These are phyloP conservation scores for Eutrigla gurnardus DNA, from an alignment of 2,797 vertebrate genomes.

Conservation along the genomic window DNA sequence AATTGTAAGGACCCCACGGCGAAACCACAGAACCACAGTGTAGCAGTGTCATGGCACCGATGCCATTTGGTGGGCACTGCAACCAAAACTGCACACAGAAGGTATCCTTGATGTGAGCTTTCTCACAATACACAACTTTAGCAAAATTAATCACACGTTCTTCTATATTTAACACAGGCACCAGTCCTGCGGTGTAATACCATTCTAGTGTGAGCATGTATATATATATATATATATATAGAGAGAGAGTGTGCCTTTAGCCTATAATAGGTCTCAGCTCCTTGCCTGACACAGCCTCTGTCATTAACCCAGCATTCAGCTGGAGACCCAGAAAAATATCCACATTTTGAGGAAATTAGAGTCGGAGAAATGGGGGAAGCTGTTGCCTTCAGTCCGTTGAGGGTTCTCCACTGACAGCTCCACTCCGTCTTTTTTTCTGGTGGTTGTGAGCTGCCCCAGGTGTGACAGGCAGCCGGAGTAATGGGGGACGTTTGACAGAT, in stretches of 20 bases:
- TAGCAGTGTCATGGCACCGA: not conserved
- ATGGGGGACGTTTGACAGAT: constrained; percentile 82
- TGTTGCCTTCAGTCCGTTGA: constrained; percentile 71
- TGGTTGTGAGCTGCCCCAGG: constrained; percentile 79
- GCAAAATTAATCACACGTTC: constrained; percentile 17
- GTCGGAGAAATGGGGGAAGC: constrained; percentile 69
- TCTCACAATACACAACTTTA: constrained; percentile 7
- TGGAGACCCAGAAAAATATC: constrained; percentile 70
- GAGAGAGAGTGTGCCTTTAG: too few relatives aligned
- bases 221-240: not conserved
- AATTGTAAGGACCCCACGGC: constrained; percentile 18
- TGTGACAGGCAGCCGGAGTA: constrained; percentile 82
- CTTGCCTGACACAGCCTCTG: constrained; percentile 55
- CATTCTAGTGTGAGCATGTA: not conserved
- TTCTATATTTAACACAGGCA: constrained; percentile 19
- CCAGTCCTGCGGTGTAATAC: constrained; percentile 4
- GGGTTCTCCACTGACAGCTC: constrained; percentile 75
- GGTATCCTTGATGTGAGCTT: not conserved
- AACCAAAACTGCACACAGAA: constrained; percentile 23
- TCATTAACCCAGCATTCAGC: constrained; percentile 70
- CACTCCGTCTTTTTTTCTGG: constrained; percentile 74
- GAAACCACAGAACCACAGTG: constrained; percentile 18
- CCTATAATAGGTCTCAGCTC: constrained; percentile 46
- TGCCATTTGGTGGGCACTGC: constrained; percentile 35
- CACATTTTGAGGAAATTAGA: constrained; percentile 78